phyloP scores from a whole-genome alignment of 2,888 invertebrate genomes.

The Carabus problematicus region DNA sequence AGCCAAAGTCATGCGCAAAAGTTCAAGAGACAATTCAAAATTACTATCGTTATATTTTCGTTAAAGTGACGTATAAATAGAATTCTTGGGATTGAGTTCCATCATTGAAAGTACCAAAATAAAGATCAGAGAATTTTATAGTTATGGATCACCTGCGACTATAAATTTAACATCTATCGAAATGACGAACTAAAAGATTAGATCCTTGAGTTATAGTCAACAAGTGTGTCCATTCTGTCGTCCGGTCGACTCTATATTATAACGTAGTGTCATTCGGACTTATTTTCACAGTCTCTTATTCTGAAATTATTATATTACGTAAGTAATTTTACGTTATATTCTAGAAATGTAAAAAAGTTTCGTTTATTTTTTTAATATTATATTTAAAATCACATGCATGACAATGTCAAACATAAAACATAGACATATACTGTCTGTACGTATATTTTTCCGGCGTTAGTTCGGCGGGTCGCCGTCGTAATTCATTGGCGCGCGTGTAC shows the following conservation, averaged over 20 bases:
- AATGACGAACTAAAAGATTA: slow-evolving; percentile 28
- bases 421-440: too few species aligned
- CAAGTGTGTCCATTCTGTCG: slow-evolving; percentile 24
- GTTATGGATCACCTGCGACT: slow-evolving; percentile 37
- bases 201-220: slow-evolving; percentile 39
- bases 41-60: slow-evolving; percentile 18
- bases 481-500: slow-evolving; percentile 12
- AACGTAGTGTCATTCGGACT: background rate
- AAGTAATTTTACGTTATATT: background rate
- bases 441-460: slow-evolving; percentile 14
- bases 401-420: background rate
- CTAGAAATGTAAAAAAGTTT: background rate
- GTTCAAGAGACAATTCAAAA: too few species aligned
- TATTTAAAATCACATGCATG: slow-evolving; percentile 2
- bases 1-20: too few species aligned
- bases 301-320: too few species aligned
- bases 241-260: background rate
- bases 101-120: slow-evolving; percentile 9
- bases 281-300: background rate
- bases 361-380: background rate
- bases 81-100: slow-evolving; percentile 28
- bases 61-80: slow-evolving; percentile 24
- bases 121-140: slow-evolving; percentile 40
- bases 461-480: slow-evolving; percentile 12
- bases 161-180: slow-evolving; percentile 36